Evolutionary conservation across 2,113 vertebrate genomes (phyloP), one percentile per base, ranked within the genome.

Genomic region (Pimephales promelas): DNA sequence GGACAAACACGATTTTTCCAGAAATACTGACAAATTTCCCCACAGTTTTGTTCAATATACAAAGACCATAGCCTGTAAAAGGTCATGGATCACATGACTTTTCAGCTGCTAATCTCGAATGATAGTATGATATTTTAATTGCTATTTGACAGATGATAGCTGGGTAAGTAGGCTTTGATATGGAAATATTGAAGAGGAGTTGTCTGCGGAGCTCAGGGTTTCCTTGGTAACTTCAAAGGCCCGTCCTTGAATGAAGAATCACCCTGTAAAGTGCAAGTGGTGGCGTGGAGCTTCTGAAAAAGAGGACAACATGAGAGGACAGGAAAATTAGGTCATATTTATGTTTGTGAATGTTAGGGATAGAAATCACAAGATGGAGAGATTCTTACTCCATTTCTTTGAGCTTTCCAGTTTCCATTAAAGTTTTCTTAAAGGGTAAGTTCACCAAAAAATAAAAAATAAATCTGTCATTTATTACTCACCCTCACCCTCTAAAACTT

Each of bases 211-310:
- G 79, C 61, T 34, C 79, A 1, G 57, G 78, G 68, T 81, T 81
- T 81, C 70, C 78, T 73, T 66, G 59, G 79, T 62, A 75, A 73
- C 84, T 75, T 85, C 84, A 85, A 85, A 85, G 71, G 70, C 47
- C 24, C 26, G 26, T 81, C 79, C 78, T 75, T 74, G 57, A 85
- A 79, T n/a, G 13, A 81, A 68, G 47, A 49, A 40, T 85, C 47
- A 18, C 3, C 10, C 57, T 20, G 22, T 62, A 47, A 56, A 85
- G 70, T 24, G 31, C 78, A 62, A 43, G 28, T 20, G 31, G 3
- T 52, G 45, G 77, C 34, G 4, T 66, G 40, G 57, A 16, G 43
- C 61, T 31, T 34, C 54, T 22, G 59, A 34, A 66, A 66, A 64
- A 74, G 18, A 73, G 28, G 31, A 56, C 45, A 81, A 74, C 20